phyloP scores from a whole-genome alignment of 64 coral and sea anemone species.

The Stichodactyla mertensii region DNA sequence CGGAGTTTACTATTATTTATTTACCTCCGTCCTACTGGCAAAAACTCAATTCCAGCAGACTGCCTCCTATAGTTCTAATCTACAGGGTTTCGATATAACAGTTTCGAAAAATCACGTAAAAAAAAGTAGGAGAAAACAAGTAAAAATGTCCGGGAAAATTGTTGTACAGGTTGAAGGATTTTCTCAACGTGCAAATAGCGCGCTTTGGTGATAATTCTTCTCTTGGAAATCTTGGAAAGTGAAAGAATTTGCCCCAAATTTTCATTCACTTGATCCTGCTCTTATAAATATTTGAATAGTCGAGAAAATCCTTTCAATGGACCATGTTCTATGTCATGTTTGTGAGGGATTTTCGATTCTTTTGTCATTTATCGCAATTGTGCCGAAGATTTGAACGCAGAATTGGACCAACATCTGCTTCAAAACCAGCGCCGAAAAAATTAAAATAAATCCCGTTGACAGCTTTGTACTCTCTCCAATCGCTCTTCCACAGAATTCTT shows the following conservation, averaged over 20 bases:
- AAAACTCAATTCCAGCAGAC: conserved; percentile 5
- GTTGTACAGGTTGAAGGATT: not conserved
- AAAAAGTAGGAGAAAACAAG: not conserved
- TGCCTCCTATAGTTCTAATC: conserved; percentile 3
- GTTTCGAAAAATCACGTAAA: conserved; percentile 17
- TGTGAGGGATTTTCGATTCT: not conserved
- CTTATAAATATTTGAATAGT: conserved; percentile 27
- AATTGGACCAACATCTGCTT: not conserved
- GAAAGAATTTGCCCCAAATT: not conserved
- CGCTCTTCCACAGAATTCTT: not conserved
- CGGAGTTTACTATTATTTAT: not conserved
- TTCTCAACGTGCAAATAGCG: not conserved
- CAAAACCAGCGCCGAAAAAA: not conserved
- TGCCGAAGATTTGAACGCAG: not conserved
- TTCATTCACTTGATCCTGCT: not conserved
- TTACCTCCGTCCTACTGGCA: not conserved
- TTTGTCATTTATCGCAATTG: conserved; percentile 7
- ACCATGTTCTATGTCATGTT: not conserved
- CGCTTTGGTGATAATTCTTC: not conserved
- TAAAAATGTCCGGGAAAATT: not conserved
- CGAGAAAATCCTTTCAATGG: conserved; percentile 8
- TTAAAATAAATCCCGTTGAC: not conserved
- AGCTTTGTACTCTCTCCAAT: not conserved
- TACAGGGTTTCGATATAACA: conserved; percentile 20
- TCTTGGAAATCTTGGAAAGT: not conserved